phyloP scores from a whole-genome alignment of 2,888 invertebrate genomes.

The Crepidodera aurea region DNA sequence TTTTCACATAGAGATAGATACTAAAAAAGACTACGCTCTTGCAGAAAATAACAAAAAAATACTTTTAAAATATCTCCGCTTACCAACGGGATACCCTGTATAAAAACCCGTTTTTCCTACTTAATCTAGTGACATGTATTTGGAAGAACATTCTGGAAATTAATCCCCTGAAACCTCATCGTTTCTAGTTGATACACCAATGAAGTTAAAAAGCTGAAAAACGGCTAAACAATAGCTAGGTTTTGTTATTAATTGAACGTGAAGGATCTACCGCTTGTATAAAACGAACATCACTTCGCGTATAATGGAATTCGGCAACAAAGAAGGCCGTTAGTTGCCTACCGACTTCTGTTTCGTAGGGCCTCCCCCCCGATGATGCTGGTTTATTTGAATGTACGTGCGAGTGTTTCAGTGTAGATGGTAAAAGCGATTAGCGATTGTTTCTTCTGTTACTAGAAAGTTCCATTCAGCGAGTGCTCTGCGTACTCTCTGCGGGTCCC shows the following conservation, averaged over 20 bases:
- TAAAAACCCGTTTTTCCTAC: too few relatives aligned
- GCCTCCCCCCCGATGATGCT: background rate
- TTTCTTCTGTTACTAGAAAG: slow-evolving; percentile 12
- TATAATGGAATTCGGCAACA: slow-evolving; percentile 9
- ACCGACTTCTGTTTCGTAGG: background rate
- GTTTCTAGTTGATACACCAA: too few relatives aligned
- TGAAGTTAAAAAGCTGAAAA: slow-evolving; percentile 13
- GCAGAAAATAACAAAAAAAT: too few relatives aligned
- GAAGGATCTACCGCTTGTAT: slow-evolving; percentile 17
- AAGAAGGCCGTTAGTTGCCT: background rate
- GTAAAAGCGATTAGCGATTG: slow-evolving; percentile 21
- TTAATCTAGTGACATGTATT: too few relatives aligned
- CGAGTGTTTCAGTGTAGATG: slow-evolving; percentile 21
- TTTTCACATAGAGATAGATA: too few relatives aligned
- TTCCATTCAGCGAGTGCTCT: slow-evolving; percentile 10
- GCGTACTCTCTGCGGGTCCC: slow-evolving; percentile 5
- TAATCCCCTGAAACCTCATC: too few relatives aligned
- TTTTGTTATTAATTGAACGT: slow-evolving; percentile 21
- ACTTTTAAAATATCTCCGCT: too few relatives aligned
- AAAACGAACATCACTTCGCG: slow-evolving; percentile 9
- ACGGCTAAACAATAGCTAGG: slow-evolving; percentile 7
- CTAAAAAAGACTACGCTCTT: too few relatives aligned
- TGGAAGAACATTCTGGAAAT: too few relatives aligned
- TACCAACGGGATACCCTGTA: too few relatives aligned
- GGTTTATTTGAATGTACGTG: slow-evolving; percentile 5